These are phyloP conservation scores for Drosophila monieri DNA, from an alignment of 2,888 invertebrate species.

Conservation along the genomic window DNA sequence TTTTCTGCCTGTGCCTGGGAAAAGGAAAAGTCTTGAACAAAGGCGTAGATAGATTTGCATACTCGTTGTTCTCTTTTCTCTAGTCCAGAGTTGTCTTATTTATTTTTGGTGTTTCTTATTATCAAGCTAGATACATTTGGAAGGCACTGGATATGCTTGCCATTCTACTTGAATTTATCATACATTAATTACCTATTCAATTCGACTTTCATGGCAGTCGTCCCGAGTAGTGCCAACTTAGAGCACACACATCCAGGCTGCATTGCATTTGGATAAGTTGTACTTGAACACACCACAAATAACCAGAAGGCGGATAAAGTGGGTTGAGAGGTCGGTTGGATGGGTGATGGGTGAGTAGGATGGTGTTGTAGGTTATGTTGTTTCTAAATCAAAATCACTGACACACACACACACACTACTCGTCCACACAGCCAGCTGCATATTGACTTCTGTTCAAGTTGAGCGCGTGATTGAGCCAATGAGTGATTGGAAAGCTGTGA, in stretches of 20 bases:
- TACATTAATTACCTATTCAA: constrained; percentile 59
- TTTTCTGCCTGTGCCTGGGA: not conserved
- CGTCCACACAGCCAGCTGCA: constrained; percentile 38
- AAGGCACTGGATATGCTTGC: constrained; percentile 28
- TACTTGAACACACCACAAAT: constrained; percentile 43
- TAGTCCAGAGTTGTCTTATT: constrained; percentile 4
- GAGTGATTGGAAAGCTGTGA: constrained; percentile 74
- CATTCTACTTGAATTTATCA: constrained; percentile 20
- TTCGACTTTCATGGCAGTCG: constrained; percentile 42
- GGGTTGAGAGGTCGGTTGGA: constrained; percentile 9
- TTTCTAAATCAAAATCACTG: constrained; percentile 31
- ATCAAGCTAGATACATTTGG: constrained; percentile 12
- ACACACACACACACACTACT: constrained; percentile 26
- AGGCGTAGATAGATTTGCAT: constrained; percentile 21
- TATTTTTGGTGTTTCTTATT: constrained; percentile 1
- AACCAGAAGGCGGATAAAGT: constrained; percentile 26
- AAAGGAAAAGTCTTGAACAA: constrained; percentile 3
- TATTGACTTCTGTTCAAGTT: constrained; percentile 60
- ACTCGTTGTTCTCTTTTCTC: constrained; percentile 6
- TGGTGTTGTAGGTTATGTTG: constrained; percentile 8
- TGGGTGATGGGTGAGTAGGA: not conserved
- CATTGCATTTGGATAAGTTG: constrained; percentile 52
- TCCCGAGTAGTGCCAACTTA: constrained; percentile 28
- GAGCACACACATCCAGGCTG: constrained; percentile 27
- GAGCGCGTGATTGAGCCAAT: constrained; percentile 70